A percentile compares a stretch with the other conserved stretches of the same genome.
These are phyloP conservation scores for Pteruthius melanotis DNA, from an alignment of 2,113 vertebrate genomes.

Conservation along the genomic window DNA sequence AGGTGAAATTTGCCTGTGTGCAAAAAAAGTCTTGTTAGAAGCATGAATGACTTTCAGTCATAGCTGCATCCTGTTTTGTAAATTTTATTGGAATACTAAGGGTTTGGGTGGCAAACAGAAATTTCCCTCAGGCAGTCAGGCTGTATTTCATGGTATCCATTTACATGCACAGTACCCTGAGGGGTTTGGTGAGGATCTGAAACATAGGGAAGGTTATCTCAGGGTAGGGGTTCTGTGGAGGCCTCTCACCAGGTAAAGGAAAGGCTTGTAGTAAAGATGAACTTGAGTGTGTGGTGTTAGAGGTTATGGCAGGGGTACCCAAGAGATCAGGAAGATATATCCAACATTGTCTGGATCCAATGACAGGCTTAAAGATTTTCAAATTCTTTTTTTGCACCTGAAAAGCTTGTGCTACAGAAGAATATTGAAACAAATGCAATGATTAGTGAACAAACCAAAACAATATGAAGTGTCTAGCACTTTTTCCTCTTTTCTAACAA, in stretches of 20 bases:
- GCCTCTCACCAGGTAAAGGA: not conserved
- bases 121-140: not conserved
- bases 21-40: not conserved
- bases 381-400: not conserved
- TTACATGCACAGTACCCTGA: not conserved
- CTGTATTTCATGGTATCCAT: accelerated
- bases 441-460: not conserved
- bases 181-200: not conserved
- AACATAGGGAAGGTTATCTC: accelerated
- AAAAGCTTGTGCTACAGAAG: not conserved
- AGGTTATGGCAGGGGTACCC: not conserved
- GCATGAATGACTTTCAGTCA: not conserved
- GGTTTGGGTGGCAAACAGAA: not conserved
- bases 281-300: not conserved
- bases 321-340: not conserved
- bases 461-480: not conserved
- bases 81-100: not conserved
- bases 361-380: not conserved
- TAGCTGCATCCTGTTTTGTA: not conserved
- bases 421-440: not conserved
- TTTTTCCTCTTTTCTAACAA: not conserved
- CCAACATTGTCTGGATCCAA: not conserved
- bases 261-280: not conserved
- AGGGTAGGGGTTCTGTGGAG: not conserved
- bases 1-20: not conserved